phyloP scores from a whole-genome alignment of 2,113 vertebrate genomes.

The Merops nubicus region DNA sequence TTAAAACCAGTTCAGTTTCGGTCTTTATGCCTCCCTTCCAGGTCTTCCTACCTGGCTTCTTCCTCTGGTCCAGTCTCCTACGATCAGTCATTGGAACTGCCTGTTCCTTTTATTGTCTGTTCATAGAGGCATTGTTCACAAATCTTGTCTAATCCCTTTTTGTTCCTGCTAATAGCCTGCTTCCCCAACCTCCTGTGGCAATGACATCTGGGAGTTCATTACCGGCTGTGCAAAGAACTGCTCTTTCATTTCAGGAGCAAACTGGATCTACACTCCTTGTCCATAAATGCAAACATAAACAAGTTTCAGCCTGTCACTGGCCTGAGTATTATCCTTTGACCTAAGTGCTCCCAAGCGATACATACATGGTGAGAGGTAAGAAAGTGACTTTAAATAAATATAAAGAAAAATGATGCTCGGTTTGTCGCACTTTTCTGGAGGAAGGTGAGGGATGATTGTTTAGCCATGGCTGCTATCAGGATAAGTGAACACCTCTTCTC shows the following conservation, averaged over 20 bases:
- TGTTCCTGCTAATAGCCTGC: constrained; percentile 30
- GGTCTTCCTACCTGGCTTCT: not conserved
- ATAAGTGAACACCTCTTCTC: too few relatives aligned
- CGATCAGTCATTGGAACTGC: not conserved
- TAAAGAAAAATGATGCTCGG: not conserved
- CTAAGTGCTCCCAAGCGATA: not conserved
- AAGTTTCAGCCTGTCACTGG: not conserved
- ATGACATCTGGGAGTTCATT: not conserved
- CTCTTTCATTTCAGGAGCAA: not conserved
- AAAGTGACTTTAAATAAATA: not conserved
- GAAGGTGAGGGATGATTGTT: not conserved
- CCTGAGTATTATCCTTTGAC: not conserved
- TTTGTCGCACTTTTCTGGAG: not conserved
- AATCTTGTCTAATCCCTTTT: constrained; percentile 49
- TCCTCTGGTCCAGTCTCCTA: not conserved
- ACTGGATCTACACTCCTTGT: not conserved
- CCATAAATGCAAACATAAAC: not conserved
- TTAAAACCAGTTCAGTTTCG: not conserved
- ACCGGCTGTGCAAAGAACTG: not conserved
- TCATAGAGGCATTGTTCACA: constrained; percentile 39
- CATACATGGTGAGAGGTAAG: not conserved
- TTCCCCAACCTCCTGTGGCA: constrained; percentile 44
- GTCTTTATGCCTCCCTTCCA: not conserved
- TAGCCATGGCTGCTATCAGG: not conserved
- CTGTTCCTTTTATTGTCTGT: not conserved